These are phyloP conservation scores for Drosophila pegasa DNA, from an alignment of 2,888 invertebrate genomes.

Conservation along the genomic window DNA sequence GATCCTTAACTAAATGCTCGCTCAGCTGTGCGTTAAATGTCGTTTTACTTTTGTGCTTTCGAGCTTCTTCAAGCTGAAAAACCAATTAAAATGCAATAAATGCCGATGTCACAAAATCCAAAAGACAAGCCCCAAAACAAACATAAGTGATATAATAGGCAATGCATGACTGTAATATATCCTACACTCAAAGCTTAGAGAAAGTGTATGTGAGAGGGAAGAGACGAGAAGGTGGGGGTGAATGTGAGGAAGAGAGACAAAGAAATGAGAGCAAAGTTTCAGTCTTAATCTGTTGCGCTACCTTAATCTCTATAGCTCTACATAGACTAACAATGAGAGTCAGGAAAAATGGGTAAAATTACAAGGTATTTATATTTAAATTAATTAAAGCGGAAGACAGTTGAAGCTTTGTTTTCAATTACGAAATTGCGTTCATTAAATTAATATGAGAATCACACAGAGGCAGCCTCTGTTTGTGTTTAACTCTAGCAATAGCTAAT, in stretches of 20 bases:
- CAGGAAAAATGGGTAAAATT: not conserved
- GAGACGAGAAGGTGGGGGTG: not conserved
- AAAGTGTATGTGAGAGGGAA: not conserved
- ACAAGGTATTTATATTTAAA: not conserved
- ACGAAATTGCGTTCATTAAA: not conserved
- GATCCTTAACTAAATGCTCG: slow-evolving; percentile 39
- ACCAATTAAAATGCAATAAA: slow-evolving; percentile 67
- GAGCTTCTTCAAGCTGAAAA: slow-evolving; percentile 62
- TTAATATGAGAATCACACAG: not conserved
- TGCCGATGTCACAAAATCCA: slow-evolving; percentile 41
- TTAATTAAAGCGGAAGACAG: not conserved
- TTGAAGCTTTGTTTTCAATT: not conserved
- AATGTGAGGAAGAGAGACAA: not conserved
- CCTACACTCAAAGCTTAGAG: not conserved
- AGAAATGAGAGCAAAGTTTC: not conserved
- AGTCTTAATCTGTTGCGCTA: not conserved
- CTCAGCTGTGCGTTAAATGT: slow-evolving; percentile 48
- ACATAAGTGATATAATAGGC: not conserved
- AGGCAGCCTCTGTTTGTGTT: not conserved
- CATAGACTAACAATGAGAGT: too few relatives aligned
- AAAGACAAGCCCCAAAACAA: slow-evolving; percentile 54
- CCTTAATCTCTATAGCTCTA: not conserved
- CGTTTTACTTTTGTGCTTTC: slow-evolving; percentile 29
- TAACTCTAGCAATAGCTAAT: too few relatives aligned
- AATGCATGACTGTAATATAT: not conserved